These are phyloP conservation scores for Drosophila nigrodunni DNA, from an alignment of 1,140 invertebrate genomes.

Conservation along the genomic window DNA sequence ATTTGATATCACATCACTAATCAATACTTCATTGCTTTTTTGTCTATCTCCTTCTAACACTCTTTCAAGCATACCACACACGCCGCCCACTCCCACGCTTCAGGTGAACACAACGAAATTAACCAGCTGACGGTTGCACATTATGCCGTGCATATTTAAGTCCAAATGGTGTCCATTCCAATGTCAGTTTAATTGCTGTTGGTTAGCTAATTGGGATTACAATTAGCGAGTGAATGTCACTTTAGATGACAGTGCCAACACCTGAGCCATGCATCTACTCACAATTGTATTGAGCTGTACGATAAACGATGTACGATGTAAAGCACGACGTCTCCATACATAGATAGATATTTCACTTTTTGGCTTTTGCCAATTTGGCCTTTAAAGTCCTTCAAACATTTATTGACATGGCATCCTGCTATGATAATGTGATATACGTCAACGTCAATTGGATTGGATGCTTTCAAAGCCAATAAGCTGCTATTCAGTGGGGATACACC, in stretches of 20 bases:
- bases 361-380: conserved; percentile 19
- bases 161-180: conserved; percentile 45
- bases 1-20: too few relatives aligned
- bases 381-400: conserved; percentile 71
- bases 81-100: too few relatives aligned
- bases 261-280: conserved; percentile 9
- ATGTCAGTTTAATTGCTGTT: conserved; percentile 67
- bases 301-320: too few relatives aligned
- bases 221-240: conserved; percentile 58
- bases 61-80: too few relatives aligned
- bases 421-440: conserved; percentile 81
- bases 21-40: too few relatives aligned
- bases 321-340: neutral
- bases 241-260: conserved; percentile 32
- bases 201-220: conserved; percentile 70
- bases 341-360: conserved; percentile 25
- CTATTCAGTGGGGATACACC: conserved; percentile 69
- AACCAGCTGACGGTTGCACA: conserved; percentile 57
- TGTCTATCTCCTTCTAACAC: too few relatives aligned
- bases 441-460: conserved; percentile 79
- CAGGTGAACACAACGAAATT: conserved; percentile 31
- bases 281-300: neutral
- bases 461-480: conserved; percentile 80
- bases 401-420: conserved; percentile 76
- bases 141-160: conserved; percentile 71